Conservation (phyloP, 2,888 invertebrate species). For the Crepidodera aurea region DNA sequence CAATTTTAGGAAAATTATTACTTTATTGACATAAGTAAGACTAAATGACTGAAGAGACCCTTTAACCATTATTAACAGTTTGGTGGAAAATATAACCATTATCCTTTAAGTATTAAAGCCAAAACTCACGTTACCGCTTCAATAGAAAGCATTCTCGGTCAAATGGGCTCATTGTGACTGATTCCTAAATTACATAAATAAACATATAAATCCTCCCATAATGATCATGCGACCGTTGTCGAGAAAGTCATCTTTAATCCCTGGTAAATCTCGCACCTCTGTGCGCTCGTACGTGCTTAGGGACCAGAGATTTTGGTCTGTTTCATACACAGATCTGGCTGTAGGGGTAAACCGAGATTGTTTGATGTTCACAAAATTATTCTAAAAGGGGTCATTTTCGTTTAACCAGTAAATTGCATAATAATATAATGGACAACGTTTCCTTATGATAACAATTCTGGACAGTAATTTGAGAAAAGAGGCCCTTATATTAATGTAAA, state of each 20-base stretch:
- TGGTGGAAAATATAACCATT: background rate
- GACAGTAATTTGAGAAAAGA: too few relatives aligned
- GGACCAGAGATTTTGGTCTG: background rate
- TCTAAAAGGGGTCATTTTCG: too few relatives aligned
- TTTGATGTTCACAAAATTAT: too few relatives aligned
- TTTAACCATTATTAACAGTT: constrained; percentile 20
- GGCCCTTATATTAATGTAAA: too few relatives aligned
- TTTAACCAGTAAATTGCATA: too few relatives aligned
- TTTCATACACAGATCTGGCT: background rate
- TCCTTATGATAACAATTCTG: too few relatives aligned
- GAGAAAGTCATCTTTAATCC: constrained; percentile 29
- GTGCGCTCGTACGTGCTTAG: constrained; percentile 18
- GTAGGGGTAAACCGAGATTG: background rate
- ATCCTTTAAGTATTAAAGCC: constrained; percentile 15
- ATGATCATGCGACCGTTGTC: constrained; percentile 27
- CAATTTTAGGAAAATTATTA: too few relatives aligned
- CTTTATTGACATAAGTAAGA: too few relatives aligned
- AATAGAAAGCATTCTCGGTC: constrained; percentile 2
- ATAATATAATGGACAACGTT: too few relatives aligned
- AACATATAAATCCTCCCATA: constrained; percentile 27
- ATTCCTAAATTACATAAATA: constrained; percentile 28
- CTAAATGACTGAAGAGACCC: background rate
- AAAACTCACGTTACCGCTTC: constrained; percentile 8
- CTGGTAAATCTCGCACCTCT: constrained; percentile 26
- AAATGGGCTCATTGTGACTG: constrained; percentile 24